A percentile compares a stretch with the other conserved stretches of the same genome.
Evolutionary conservation across 2,113 vertebrate species (phyloP).

Genomic region (Semicossyphus pulcher): DNA sequence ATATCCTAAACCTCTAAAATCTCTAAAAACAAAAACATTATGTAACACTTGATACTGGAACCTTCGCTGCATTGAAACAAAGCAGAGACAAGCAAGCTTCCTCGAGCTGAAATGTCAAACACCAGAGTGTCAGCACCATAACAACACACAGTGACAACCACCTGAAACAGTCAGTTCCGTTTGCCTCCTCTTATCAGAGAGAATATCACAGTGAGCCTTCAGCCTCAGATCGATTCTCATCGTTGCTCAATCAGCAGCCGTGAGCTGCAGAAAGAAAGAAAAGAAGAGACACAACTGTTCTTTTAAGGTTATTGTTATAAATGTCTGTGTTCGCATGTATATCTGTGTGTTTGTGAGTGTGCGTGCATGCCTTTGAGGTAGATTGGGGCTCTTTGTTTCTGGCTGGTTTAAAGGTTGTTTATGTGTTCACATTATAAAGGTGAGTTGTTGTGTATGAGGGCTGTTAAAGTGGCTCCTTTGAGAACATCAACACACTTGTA

Average conservation of each 20-base stretch:
- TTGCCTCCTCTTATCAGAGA: background rate
- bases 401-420: slow-evolving; percentile 16
- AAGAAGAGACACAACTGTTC: background rate
- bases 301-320: background rate
- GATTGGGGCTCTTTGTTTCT: too few relatives aligned
- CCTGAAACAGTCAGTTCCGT: slow-evolving; percentile 5
- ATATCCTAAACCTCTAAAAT: too few relatives aligned
- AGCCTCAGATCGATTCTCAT: background rate
- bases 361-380: background rate
- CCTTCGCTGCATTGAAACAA: background rate
- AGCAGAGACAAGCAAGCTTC: background rate
- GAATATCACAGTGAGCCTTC: background rate
- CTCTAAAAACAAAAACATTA: background rate
- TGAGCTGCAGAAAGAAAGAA: background rate
- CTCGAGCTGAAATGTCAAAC: background rate
- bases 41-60: background rate
- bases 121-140: background rate
- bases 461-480: too few relatives aligned
- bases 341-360: slow-evolving; percentile 8
- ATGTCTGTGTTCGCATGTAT: background rate
- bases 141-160: slow-evolving; percentile 2
- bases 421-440: slow-evolving; percentile 7
- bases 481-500: slow-evolving; percentile 6
- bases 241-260: slow-evolving; percentile 1
- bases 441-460: slow-evolving; percentile 7